These are phyloP conservation scores for Tetranychus urticae DNA, from an alignment of 1,140 invertebrate species.

Conservation along the genomic window DNA sequence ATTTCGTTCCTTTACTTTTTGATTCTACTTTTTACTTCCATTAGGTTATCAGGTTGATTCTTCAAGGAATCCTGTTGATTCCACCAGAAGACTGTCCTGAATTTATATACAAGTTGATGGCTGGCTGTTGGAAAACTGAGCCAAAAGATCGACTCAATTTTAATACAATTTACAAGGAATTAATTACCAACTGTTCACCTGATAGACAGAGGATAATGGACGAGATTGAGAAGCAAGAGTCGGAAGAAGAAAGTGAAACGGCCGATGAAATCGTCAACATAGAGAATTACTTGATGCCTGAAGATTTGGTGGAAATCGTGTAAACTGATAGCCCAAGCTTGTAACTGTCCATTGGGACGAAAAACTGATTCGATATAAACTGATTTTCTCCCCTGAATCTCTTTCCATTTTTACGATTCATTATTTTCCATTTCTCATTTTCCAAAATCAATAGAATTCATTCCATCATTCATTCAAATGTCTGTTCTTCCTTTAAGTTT, in stretches of 20 bases:
- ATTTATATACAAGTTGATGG: slow-evolving; percentile 52
- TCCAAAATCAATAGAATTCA: no score
- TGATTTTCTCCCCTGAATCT: no score
- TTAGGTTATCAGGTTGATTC: slow-evolving; percentile 52
- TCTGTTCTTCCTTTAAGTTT: no score
- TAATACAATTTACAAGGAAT: slow-evolving; percentile 12
- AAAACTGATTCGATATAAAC: no score
- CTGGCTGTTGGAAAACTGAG: slow-evolving; percentile 59
- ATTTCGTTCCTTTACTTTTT: no score
- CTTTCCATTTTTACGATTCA: no score
- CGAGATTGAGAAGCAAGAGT: not conserved
- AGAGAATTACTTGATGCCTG: not conserved
- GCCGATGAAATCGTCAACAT: not conserved
- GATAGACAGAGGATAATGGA: not conserved
- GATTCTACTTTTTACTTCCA: not conserved
- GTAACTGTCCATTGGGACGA: no score
- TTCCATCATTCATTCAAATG: no score
- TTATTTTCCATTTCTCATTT: no score
- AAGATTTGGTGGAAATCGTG: not conserved
- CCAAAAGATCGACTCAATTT: slow-evolving; percentile 50
- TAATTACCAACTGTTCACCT: not conserved
- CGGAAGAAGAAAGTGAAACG: not conserved
- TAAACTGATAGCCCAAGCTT: not conserved
- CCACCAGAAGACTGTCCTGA: slow-evolving; percentile 54
- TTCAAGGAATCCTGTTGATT: slow-evolving; percentile 56